Conservation (phyloP, 1,140 invertebrate species). For the Hylyphantes graminicola region DNA sequence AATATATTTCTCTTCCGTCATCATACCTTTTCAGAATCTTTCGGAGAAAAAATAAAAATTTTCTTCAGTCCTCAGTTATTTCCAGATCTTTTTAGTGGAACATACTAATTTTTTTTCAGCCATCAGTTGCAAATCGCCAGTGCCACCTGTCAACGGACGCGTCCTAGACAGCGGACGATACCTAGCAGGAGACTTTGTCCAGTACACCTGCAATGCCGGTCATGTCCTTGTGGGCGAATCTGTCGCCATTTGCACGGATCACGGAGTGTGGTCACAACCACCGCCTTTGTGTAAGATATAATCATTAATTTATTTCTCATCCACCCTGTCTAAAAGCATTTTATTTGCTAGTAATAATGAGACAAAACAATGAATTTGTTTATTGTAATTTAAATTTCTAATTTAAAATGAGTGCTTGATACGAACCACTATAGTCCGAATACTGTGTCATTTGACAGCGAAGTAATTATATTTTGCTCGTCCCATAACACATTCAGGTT, state of each 20-base stretch:
- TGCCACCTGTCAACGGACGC: conserved; percentile 78
- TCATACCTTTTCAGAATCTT: conserved; percentile 52
- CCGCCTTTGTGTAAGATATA: conserved; percentile 79
- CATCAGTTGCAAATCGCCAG: conserved; percentile 80
- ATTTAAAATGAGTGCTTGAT: too few species aligned
- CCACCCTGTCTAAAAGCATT: background rate
- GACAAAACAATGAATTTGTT: background rate
- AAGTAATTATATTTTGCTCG: too few species aligned
- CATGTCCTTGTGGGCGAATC: conserved; percentile 81
- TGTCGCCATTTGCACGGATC: conserved; percentile 83
- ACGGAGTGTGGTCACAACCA: conserved; percentile 86
- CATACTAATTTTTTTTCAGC: conserved; percentile 71
- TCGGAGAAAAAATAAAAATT: conserved; percentile 39
- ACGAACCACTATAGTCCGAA: too few species aligned
- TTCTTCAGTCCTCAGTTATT: background rate
- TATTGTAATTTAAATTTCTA: background rate
- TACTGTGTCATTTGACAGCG: too few species aligned
- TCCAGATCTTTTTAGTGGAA: background rate
- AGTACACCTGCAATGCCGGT: conserved; percentile 79
- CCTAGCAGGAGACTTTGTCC: conserved; percentile 76
- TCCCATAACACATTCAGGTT: too few species aligned
- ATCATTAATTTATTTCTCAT: conserved; percentile 34
- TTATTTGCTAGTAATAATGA: background rate
- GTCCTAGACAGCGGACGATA: conserved; percentile 72
- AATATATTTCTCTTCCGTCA: too few species aligned